phyloP scores from a whole-genome alignment of 2,113 vertebrate species.

The Dissostichus mawsoni region DNA sequence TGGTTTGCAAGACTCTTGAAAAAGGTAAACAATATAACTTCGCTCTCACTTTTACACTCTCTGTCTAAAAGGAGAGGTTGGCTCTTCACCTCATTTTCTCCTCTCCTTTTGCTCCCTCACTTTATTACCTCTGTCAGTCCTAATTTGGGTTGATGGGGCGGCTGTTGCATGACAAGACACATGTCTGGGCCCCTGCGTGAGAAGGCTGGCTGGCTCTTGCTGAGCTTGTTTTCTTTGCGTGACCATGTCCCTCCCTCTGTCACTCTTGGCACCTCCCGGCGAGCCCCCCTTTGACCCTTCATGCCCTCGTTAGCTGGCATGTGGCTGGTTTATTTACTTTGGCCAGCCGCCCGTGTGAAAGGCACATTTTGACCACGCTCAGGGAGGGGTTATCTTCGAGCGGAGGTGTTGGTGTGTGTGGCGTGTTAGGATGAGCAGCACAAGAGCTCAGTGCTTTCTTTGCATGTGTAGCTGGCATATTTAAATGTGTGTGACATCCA shows the following conservation, averaged over 20 bases:
- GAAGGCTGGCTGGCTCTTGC: constrained; percentile 76
- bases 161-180: constrained; percentile 82
- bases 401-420: constrained; percentile 49
- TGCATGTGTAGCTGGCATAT: constrained; percentile 33
- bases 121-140: constrained; percentile 76
- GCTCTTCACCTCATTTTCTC: constrained; percentile 43
- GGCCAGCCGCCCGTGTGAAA: constrained; percentile 77
- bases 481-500: constrained; percentile 48
- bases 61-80: constrained; percentile 10
- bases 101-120: constrained; percentile 47
- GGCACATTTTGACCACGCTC: constrained; percentile 70
- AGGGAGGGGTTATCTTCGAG: constrained; percentile 55
- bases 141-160: constrained; percentile 76
- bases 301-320: constrained; percentile 81
- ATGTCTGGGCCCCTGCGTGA: constrained; percentile 83
- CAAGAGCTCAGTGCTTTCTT: constrained; percentile 42
- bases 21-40: constrained; percentile 54
- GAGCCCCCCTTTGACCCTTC: constrained; percentile 72
- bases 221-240: constrained; percentile 83
- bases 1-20: constrained; percentile 37
- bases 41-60: constrained; percentile 57
- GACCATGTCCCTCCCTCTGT: constrained; percentile 83
- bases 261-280: constrained; percentile 75
- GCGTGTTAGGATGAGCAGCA: constrained; percentile 31
- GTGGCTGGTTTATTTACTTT: constrained; percentile 85